phyloP scores from a whole-genome alignment of 2,888 invertebrate genomes.

The Drosophila engyochracea region DNA sequence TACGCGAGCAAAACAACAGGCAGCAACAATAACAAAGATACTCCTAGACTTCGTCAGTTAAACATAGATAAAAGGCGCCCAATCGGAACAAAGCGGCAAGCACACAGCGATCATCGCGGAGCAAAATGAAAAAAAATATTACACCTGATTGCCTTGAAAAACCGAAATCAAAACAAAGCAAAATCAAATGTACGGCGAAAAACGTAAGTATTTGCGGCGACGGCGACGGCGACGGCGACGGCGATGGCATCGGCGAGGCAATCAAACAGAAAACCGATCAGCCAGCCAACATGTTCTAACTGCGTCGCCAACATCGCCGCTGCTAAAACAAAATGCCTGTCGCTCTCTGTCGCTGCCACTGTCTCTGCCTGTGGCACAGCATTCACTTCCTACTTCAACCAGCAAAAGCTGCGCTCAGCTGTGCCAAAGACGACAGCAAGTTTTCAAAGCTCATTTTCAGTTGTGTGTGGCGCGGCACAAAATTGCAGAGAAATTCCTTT shows the following conservation, averaged over 20 bases:
- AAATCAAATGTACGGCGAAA: conserved; percentile 65
- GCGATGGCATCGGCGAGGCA: conserved; percentile 34
- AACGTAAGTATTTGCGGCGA: conserved; percentile 55
- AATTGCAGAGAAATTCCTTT: conserved; percentile 83
- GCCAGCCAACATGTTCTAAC: conserved; percentile 75
- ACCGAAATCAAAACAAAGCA: conserved; percentile 69
- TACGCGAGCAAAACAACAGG: conserved; percentile 36
- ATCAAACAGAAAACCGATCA: conserved; percentile 65
- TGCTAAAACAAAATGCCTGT: conserved; percentile 33
- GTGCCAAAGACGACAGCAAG: conserved; percentile 61
- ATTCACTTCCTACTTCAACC: conserved; percentile 55
- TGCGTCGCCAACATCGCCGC: conserved; percentile 48
- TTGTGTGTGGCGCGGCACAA: conserved; percentile 62
- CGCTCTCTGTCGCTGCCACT: conserved; percentile 18
- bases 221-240: background rate
- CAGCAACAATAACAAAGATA: conserved; percentile 38
- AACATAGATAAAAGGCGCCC: conserved; percentile 66
- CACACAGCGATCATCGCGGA: conserved; percentile 37
- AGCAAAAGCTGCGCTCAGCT: conserved; percentile 64
- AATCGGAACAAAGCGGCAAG: conserved; percentile 68
- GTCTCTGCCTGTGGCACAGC: conserved; percentile 22
- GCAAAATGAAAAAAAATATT: conserved; percentile 58
- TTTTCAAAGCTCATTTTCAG: conserved; percentile 76
- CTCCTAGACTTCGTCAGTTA: conserved; percentile 38
- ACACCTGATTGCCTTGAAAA: conserved; percentile 80